Conservation (phyloP, 2,797 vertebrate species). For the Lophius americanus region DNA sequence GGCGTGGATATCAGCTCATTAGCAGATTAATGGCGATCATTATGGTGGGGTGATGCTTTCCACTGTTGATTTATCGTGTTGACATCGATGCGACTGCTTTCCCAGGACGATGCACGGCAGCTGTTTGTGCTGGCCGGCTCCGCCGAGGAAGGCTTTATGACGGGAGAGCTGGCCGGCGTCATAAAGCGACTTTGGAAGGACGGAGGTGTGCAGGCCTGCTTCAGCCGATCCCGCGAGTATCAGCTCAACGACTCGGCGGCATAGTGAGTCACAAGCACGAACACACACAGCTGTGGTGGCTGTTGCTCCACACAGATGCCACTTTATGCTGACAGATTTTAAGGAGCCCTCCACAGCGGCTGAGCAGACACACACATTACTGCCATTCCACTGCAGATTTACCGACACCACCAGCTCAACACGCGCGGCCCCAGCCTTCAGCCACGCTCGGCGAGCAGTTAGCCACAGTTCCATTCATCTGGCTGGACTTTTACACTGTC, state of each 20-base stretch:
- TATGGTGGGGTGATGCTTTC: slow-evolving; percentile 2
- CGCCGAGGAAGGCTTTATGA: slow-evolving; percentile 98
- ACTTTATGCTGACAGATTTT: slow-evolving; percentile 26
- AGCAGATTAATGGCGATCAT: neutral
- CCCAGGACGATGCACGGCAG: slow-evolving; percentile 94
- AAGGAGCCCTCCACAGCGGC: slow-evolving; percentile 14
- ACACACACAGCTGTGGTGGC: slow-evolving; percentile 7
- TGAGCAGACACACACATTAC: slow-evolving; percentile 11
- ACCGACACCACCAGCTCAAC: slow-evolving; percentile 7
- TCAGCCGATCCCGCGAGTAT: slow-evolving; percentile 96
- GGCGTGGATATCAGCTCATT: slow-evolving; percentile 3
- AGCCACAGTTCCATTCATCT: slow-evolving; percentile 4
- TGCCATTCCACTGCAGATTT: slow-evolving; percentile 14
- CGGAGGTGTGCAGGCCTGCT: slow-evolving; percentile 94
- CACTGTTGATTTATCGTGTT: slow-evolving; percentile 23
- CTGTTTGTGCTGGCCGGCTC: slow-evolving; percentile 96
- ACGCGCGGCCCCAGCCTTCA: slow-evolving; percentile 1
- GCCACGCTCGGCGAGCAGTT: slow-evolving; percentile 10
- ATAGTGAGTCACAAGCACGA: slow-evolving; percentile 86
- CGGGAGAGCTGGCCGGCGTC: slow-evolving; percentile 93
- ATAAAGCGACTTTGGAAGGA: slow-evolving; percentile 98
- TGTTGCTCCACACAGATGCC: slow-evolving; percentile 3
- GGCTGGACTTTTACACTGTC: slow-evolving; percentile 67
- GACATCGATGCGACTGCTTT: slow-evolving; percentile 1
- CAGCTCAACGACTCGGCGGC: slow-evolving; percentile 98